A percentile compares a stretch with the other conserved stretches of the same genome.
Conservation (phyloP, 2,797 vertebrate genomes). For the Malacoraja senta region DNA sequence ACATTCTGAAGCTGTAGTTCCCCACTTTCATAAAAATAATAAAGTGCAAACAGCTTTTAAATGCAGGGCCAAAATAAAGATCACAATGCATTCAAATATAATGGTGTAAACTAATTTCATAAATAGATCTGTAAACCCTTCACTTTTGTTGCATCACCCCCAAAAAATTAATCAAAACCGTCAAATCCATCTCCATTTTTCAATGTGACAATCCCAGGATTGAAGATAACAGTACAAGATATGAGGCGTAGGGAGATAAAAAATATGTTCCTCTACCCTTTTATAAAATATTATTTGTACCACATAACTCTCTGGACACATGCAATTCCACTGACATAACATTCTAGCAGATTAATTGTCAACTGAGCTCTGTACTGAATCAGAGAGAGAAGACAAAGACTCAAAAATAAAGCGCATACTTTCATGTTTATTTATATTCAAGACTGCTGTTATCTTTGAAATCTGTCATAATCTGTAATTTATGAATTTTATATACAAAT, state of each 20-base stretch:
- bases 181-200: conserved; percentile 33
- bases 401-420: neutral
- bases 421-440: neutral
- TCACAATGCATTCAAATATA: neutral
- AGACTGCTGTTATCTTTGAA: neutral
- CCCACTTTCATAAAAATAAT: neutral
- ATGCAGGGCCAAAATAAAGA: no score
- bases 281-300: neutral
- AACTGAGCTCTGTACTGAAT: neutral
- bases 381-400: neutral
- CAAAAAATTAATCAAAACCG: neutral
- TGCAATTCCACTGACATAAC: neutral
- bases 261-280: neutral
- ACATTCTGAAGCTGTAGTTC: neutral
- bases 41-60: neutral
- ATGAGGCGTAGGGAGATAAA: neutral
- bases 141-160: neutral
- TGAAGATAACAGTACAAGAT: conserved; percentile 20
- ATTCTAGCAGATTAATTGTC: neutral
- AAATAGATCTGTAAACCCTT: neutral
- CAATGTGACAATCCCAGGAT: no score
- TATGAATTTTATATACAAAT: neutral
- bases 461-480: neutral
- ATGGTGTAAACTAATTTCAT: neutral
- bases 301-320: neutral